phyloP scores from a whole-genome alignment of 1,140 invertebrate species.

The Drosophila sp. region DNA sequence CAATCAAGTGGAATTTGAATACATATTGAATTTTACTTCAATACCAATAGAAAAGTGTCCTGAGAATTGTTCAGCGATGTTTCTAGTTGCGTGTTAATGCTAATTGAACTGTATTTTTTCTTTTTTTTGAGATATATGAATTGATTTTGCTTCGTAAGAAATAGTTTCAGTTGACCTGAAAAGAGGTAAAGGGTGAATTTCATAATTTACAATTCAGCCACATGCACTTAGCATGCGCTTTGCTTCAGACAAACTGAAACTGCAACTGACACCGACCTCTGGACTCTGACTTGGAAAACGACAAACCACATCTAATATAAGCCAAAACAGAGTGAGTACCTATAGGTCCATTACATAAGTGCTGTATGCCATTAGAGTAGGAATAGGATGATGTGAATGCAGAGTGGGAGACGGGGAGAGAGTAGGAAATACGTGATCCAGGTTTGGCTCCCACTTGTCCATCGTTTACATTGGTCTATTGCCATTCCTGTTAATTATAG shows the following conservation, averaged over 20 bases:
- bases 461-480: background rate
- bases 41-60: background rate
- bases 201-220: background rate
- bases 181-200: background rate
- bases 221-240: background rate
- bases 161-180: too few species aligned
- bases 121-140: background rate
- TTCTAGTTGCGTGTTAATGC: too few species aligned
- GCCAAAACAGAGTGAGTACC: background rate
- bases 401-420: background rate
- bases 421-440: background rate
- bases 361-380: background rate
- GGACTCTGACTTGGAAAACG: background rate
- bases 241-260: background rate
- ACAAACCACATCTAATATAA: conserved; percentile 5
- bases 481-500: conserved; percentile 25
- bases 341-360: conserved; percentile 3
- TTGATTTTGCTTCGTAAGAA: background rate
- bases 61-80: background rate
- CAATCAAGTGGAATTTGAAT: conserved; percentile 6
- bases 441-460: background rate
- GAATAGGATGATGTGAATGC: too few species aligned
- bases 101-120: background rate
- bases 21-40: background rate
- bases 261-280: background rate